Conservation (phyloP, 2,797 vertebrate species). For the Florisuga fusca region DNA sequence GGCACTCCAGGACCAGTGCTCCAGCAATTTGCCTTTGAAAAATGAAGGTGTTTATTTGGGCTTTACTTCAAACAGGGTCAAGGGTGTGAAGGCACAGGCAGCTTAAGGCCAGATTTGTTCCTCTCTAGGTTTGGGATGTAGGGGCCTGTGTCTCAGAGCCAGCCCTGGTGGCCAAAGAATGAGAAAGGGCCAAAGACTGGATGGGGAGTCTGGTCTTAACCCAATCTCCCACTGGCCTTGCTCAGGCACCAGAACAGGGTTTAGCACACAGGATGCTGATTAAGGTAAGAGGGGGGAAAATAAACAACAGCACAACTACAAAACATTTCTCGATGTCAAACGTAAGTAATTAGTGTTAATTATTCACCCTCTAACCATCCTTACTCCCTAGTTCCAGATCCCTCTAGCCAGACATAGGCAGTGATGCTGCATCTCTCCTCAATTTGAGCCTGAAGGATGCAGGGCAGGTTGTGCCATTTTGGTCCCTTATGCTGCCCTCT, state of each 20-base stretch:
- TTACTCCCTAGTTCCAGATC: background rate
- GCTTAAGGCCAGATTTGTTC: background rate
- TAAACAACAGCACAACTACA: background rate
- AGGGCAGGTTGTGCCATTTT: background rate
- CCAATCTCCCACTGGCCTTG: background rate
- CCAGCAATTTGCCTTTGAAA: background rate
- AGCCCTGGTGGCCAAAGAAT: background rate
- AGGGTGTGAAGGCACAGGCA: background rate
- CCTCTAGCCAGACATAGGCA: background rate
- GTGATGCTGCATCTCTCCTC: background rate
- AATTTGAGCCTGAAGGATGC: background rate
- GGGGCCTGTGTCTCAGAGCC: background rate
- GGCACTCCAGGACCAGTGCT: background rate
- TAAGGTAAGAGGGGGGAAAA: background rate
- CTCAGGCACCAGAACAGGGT: background rate
- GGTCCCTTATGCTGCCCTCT: background rate
- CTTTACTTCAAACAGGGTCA: background rate
- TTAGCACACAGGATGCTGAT: background rate
- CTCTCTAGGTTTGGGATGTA: background rate
- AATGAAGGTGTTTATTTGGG: background rate
- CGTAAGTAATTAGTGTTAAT: conserved; percentile 2
- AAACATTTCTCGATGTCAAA: conserved; percentile 11
- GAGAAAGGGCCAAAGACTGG: background rate
- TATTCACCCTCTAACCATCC: background rate
- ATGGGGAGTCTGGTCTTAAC: background rate